These are phyloP conservation scores for Cossypha dichroa DNA, from an alignment of 2,797 vertebrate genomes.

Conservation along the genomic window DNA sequence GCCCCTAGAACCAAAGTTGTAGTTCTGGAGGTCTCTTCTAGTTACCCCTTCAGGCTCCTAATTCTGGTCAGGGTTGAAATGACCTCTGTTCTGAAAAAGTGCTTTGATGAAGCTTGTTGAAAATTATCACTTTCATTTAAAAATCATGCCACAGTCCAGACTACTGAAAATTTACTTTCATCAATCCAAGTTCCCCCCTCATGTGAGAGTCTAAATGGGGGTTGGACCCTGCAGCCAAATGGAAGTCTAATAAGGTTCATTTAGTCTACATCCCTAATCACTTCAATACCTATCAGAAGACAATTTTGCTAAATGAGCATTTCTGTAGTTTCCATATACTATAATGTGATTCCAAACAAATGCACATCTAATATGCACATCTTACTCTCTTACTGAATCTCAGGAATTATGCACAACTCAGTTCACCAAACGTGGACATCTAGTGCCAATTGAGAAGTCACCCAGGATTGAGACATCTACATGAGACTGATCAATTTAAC, in stretches of 20 bases:
- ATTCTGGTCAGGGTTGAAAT: neutral
- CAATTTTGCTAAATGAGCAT: neutral
- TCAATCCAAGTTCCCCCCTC: neutral
- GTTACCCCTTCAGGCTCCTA: neutral
- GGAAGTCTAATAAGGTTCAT: neutral
- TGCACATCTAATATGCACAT: neutral
- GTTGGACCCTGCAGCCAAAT: neutral
- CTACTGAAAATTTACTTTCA: neutral
- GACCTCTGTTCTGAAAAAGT: neutral
- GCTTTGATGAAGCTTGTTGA: neutral
- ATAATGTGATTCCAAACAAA: neutral
- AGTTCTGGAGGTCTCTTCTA: neutral
- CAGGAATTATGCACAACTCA: neutral
- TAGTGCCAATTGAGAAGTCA: neutral
- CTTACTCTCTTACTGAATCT: neutral
- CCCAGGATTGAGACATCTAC: neutral
- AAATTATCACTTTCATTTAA: neutral
- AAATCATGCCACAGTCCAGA: fast-evolving
- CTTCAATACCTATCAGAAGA: neutral
- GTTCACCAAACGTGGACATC: neutral
- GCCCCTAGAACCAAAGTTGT: fast-evolving
- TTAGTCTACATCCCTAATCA: neutral
- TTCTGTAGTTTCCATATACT: neutral
- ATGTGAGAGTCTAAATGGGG: neutral
- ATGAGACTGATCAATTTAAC: neutral